phyloP scores from a whole-genome alignment of 2,888 invertebrate genomes.

The Scaptomyza cyrtandrae region DNA sequence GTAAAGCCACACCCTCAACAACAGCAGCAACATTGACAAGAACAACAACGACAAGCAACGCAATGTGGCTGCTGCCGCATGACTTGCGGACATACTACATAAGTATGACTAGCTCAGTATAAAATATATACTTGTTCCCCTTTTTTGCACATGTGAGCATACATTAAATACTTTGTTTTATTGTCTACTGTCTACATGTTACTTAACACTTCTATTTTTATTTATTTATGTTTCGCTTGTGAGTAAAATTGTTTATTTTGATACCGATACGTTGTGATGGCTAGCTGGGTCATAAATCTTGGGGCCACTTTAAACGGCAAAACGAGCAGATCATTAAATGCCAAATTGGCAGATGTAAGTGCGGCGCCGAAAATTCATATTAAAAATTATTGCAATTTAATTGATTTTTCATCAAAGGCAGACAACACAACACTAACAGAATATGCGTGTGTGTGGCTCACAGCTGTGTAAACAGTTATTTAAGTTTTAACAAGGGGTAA shows the following conservation, averaged over 20 bases:
- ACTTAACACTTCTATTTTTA: conserved; percentile 64
- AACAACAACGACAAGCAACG: conserved; percentile 12
- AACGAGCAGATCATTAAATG: conserved; percentile 14
- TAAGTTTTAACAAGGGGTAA: conserved; percentile 1
- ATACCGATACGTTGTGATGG: conserved; percentile 67
- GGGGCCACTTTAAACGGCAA: conserved; percentile 24
- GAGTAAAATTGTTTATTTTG: conserved; percentile 71
- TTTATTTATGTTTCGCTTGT: conserved; percentile 39
- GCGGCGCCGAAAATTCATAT: conserved; percentile 22
- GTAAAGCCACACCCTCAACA: conserved; percentile 52
- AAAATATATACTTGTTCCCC: conserved; percentile 7
- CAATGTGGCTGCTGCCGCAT: conserved; percentile 24
- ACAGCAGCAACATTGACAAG: conserved; percentile 20
- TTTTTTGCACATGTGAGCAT: conserved; percentile 5
- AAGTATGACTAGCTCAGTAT: conserved; percentile 37
- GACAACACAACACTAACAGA: background rate
- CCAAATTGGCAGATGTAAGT: conserved; percentile 16
- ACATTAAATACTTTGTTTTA: conserved; percentile 40
- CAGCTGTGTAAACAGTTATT: conserved; percentile 45
- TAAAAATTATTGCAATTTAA: conserved; percentile 23
- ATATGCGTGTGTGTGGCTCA: background rate
- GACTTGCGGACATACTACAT: conserved; percentile 23
- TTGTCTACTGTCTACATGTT: conserved; percentile 32
- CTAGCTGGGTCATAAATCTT: conserved; percentile 63
- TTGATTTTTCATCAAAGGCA: conserved; percentile 46